Evolutionary conservation across 2,113 vertebrate genomes (phyloP), one percentile per base, ranked within the genome.

Genomic region (Felis chaus): DNA sequence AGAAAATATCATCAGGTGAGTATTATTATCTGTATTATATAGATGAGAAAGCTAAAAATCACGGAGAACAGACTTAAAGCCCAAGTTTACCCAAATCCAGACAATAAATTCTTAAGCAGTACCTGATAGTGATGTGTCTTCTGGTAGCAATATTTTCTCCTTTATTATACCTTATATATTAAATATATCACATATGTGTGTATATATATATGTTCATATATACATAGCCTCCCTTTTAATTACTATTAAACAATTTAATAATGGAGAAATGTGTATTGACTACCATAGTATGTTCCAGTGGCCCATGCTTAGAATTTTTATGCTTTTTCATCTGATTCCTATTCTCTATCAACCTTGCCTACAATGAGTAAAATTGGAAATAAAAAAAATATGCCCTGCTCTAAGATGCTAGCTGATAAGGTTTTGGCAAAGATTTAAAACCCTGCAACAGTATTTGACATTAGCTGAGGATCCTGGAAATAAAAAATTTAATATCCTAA

Each of bases 231-330:
- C n/a, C 80, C 4, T 3, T 68, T 93, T 45, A 55, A 63, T 33
- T 65, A 29, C 9, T 36, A 31, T 80, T 71, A 39, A 61, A 8
- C 21, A 23, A 53, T 5, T 19, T 27, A 69, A 10, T 25, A 92
- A 45, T 14, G 78, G 57, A 39, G 23, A 25, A 29, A 29, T 25
- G 7, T 55, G 25, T 21, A 71, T 19, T 79, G 33, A 71, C 1
- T 2, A 41, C 27, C 27, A 4, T 0, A 6, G 4, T 25, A 31
- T 1, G 15, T 16, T 0, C n/a, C 13, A 12, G 7, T 12, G 57
- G 6, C 16, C 27, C 2, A 12, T 50, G 68, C 45, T 33, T 50
- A 50, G 4, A 41, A 23, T 79, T 36, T 14, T 9, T 53, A 16
- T 1, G 31, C 29, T 55, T 96, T 21, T 41, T 61, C 25, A 57